Conservation (phyloP, 2,113 vertebrate species). For the Pygoscelis antarcticus region DNA sequence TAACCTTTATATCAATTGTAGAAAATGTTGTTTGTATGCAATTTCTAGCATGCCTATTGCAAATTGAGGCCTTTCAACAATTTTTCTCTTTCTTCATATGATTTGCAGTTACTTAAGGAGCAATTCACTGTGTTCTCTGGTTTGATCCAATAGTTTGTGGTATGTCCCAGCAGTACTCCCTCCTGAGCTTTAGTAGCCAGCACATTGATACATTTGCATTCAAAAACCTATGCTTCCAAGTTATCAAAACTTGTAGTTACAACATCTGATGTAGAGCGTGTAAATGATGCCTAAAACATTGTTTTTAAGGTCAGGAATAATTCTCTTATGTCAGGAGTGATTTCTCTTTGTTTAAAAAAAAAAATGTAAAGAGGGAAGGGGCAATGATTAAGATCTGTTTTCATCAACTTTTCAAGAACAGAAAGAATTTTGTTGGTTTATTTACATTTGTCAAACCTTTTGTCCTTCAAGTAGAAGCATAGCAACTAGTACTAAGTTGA, state of each 20-base stretch:
- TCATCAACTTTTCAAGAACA: neutral
- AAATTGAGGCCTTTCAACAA: neutral
- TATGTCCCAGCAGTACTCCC: neutral
- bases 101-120: neutral
- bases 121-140: neutral
- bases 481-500: neutral
- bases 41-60: neutral
- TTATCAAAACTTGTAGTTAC: neutral
- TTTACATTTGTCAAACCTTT: neutral
- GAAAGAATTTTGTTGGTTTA: neutral
- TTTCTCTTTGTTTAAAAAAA: neutral
- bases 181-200: neutral
- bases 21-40: neutral
- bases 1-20: neutral
- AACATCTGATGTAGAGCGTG: neutral
- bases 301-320: neutral
- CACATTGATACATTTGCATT: neutral
- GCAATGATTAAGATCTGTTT: neutral
- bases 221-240: neutral
- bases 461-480: neutral
- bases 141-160: neutral
- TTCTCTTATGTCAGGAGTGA: neutral
- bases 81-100: neutral
- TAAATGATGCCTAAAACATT: neutral
- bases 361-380: neutral